These are phyloP conservation scores for Megaustenia siamemsis DNA, from an alignment of 2,888 invertebrate species.

Conservation along the genomic window DNA sequence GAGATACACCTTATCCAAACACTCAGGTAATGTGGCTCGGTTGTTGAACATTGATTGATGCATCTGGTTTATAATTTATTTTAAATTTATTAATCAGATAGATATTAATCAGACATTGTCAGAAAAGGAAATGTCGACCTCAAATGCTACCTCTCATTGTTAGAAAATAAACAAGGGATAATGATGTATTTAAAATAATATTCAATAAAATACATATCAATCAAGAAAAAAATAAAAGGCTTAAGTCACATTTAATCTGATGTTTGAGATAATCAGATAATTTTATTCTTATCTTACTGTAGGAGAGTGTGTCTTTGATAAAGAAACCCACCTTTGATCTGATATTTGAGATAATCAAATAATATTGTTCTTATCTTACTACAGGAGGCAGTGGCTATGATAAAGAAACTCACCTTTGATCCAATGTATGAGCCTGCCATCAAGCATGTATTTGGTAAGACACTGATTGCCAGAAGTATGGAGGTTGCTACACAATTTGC, in stretches of 20 bases:
- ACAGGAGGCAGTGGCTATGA: constrained; percentile 98
- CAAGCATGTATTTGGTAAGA: constrained; percentile 98
- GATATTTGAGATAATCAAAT: constrained; percentile 84
- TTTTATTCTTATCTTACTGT: constrained; percentile 61
- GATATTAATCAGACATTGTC: too few species aligned
- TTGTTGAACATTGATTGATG: too few species aligned
- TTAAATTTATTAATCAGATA: too few species aligned
- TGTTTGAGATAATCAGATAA: too few species aligned
- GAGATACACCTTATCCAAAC: constrained; percentile 84
- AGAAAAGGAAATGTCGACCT: too few species aligned
- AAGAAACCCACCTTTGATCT: constrained; percentile 92
- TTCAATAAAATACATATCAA: too few species aligned
- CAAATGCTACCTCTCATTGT: too few species aligned
- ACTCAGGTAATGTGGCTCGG: constrained; percentile 84
- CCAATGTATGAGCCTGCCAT: constrained; percentile 88
- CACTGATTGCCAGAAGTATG: constrained; percentile 96
- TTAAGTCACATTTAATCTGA: too few species aligned
- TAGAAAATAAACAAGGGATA: too few species aligned
- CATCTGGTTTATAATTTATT: too few species aligned
- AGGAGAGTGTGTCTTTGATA: constrained; percentile 99
- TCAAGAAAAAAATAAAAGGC: too few species aligned
- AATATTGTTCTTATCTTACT: constrained; percentile 55
- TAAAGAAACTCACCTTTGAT: constrained; percentile 93
- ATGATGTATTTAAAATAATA: too few species aligned
- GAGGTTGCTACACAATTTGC: constrained; percentile 97